Evolutionary conservation across 1,140 invertebrate genomes (phyloP).

Genomic region (Lamellibrachia luymesi): DNA sequence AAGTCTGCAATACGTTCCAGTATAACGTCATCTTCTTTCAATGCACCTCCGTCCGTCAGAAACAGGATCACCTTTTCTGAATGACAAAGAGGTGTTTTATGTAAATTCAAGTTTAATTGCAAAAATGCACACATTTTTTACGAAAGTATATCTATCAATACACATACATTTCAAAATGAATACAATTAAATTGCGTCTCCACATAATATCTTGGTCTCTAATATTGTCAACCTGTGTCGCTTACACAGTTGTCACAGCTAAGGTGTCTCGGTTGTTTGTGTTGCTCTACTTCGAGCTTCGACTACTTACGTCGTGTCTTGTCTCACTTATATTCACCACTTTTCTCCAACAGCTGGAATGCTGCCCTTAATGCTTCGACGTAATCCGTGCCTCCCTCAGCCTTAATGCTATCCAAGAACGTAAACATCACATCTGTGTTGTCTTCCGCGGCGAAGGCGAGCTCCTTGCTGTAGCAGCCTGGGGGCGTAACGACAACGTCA

Average conservation of each 20-base stretch:
- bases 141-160: too few species aligned
- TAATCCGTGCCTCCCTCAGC: background rate
- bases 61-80: background rate
- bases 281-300: too few species aligned
- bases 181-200: too few species aligned
- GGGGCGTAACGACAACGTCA: background rate
- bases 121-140: too few species aligned
- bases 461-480: constrained; percentile 4
- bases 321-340: background rate
- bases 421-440: background rate
- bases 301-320: too few species aligned
- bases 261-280: too few species aligned
- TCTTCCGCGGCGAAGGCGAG: background rate
- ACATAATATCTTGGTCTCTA: too few species aligned
- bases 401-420: background rate
- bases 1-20: background rate
- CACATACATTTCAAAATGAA: too few species aligned
- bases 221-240: too few species aligned
- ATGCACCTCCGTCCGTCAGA: background rate
- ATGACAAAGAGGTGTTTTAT: too few species aligned
- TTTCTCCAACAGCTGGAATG: background rate
- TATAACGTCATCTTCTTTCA: background rate
- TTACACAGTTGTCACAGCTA: too few species aligned
- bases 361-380: background rate
- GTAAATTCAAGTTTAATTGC: too few species aligned